These are phyloP conservation scores for Perizoma affinitatum DNA, from an alignment of 2,888 invertebrate genomes.

Conservation along the genomic window DNA sequence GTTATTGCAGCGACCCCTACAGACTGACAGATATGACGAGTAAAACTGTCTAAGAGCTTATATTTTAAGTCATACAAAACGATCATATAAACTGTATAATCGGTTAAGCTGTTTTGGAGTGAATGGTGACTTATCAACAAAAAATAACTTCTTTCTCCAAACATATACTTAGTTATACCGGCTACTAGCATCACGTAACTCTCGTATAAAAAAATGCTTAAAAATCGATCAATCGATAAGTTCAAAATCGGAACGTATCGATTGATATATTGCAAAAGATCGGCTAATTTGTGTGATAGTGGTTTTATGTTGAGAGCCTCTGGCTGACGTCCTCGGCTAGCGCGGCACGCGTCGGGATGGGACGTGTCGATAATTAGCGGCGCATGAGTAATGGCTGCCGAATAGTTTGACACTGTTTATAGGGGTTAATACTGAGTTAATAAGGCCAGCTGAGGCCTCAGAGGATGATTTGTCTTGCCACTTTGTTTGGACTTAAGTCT, in stretches of 20 bases:
- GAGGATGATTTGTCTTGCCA: slow-evolving; percentile 23
- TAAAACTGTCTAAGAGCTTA: too few species aligned
- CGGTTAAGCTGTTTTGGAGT: too few species aligned
- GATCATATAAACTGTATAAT: too few species aligned
- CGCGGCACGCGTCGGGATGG: slow-evolving; percentile 46
- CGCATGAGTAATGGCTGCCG: slow-evolving; percentile 64
- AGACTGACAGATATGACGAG: too few species aligned
- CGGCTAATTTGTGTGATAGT: neutral
- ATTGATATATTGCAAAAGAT: neutral
- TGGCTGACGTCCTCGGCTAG: slow-evolving; percentile 9
- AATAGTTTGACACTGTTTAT: slow-evolving; percentile 60
- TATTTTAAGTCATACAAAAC: too few species aligned
- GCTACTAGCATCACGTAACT: too few species aligned
- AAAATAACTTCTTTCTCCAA: too few species aligned
- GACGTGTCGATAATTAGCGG: slow-evolving; percentile 67
- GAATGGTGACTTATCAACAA: too few species aligned
- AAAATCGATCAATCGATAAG: too few species aligned
- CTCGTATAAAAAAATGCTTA: too few species aligned
- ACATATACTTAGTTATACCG: too few species aligned
- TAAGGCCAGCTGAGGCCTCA: slow-evolving; percentile 60
- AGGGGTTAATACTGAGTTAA: slow-evolving; percentile 76
- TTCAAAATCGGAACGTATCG: neutral
- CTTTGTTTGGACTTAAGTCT: slow-evolving; percentile 13
- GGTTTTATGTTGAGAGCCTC: slow-evolving; percentile 11
- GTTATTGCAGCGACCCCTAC: too few species aligned